Evolutionary conservation across 2,888 invertebrate species (phyloP), one percentile per base, ranked within the genome.

Genomic region (Hirudinaria manillensis): DNA sequence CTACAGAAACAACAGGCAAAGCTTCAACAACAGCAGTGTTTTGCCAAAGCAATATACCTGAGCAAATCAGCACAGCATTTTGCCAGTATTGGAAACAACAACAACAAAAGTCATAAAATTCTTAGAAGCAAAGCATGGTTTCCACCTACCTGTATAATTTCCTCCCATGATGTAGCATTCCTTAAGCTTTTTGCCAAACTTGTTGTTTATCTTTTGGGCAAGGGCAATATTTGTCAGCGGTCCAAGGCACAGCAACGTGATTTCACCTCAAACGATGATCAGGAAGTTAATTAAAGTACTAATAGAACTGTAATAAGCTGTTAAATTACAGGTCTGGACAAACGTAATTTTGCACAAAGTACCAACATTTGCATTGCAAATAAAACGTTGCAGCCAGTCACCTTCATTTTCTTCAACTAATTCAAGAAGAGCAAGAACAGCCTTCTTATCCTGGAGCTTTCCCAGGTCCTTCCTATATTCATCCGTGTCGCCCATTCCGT

Each of bases 141-240:
- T 29, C 7, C 4, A 53, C 56, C 65, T 16, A 73, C 73, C 65
- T 73, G 21, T n/a, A 27, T 73, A 73, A n/a, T 73, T 73, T 6
- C 78, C 78, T 24, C 78, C 78, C 78, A 78, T 78, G 61, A 78
- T 68, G 38, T 55, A 45, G 19, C 53, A 32, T n/a, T 76, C 76
- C 34, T 76, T 70, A 16, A 77, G 45, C 16, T 77, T 76, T 32
- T 65, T 72, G 3, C 75, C 76, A 51, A 78, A 76, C 3, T 70
- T 29, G 16, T 65, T 66, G 55, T 78, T 76, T 6, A 75, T 36
- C 21, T 74, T 56, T 13, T 76, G 24, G 19, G 76, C 78, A 19
- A 73, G 32, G 4, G 78, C 77, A 4, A 78, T 16, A 70, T 78
- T 78, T 3, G 78, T 78, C 34, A 77, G 76, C 0, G 78, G 76